These are phyloP conservation scores for Mus spretus DNA, from an alignment of 2,797 vertebrate species.

Conservation along the genomic window DNA sequence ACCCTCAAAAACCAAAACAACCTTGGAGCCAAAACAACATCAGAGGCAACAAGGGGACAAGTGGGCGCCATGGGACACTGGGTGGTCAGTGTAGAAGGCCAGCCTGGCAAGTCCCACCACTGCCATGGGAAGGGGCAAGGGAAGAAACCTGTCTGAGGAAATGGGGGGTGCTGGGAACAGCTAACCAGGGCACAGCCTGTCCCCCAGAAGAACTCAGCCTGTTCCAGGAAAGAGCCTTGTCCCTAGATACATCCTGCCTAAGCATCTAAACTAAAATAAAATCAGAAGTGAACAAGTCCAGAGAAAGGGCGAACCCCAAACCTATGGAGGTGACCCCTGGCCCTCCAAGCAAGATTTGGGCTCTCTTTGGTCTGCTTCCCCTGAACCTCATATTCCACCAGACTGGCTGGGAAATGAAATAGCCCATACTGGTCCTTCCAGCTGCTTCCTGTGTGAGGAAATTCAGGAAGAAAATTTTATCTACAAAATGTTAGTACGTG, in stretches of 20 bases:
- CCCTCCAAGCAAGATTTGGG: neutral
- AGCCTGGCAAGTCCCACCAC: neutral
- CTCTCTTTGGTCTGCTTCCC: neutral
- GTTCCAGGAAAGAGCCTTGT: slow-evolving; percentile 3
- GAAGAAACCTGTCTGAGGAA: neutral
- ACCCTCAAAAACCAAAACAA: neutral
- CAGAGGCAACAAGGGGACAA: neutral
- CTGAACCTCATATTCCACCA: neutral
- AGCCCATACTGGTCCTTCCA: no score
- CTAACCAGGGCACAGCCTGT: neutral
- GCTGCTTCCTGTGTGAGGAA: neutral
- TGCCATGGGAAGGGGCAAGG: neutral
- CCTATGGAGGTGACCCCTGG: neutral
- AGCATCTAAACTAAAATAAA: neutral
- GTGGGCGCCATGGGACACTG: neutral
- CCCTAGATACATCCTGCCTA: neutral
- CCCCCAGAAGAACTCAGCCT: neutral
- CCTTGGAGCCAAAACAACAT: neutral
- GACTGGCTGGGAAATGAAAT: accelerated
- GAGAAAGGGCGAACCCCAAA: neutral
- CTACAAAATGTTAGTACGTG: neutral
- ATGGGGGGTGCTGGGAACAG: neutral
- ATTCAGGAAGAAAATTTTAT: neutral
- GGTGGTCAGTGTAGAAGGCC: neutral
- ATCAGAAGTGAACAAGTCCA: neutral